Conservation (phyloP, 2,888 invertebrate species). For the Cheilosia impressa region DNA sequence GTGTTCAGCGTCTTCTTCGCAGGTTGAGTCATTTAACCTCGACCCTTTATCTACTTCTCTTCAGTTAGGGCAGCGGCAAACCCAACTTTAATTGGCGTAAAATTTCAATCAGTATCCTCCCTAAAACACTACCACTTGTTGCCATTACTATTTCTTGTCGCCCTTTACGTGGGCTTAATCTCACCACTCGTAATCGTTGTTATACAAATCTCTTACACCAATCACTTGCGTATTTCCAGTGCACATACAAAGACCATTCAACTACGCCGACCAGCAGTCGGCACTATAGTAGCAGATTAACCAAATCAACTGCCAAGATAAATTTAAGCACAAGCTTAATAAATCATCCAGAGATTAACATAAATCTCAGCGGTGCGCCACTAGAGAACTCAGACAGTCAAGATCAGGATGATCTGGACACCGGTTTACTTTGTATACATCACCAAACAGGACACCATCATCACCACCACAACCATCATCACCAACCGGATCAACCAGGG, state of each 20-base stretch:
- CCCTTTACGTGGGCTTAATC: not conserved
- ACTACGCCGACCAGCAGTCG: slow-evolving; percentile 83
- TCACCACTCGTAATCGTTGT: not conserved
- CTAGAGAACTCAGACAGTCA: slow-evolving; percentile 20
- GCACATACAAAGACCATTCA: slow-evolving; percentile 81
- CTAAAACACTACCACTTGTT: too few species aligned
- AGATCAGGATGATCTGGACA: slow-evolving; percentile 32
- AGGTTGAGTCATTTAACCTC: too few species aligned
- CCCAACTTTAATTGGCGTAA: too few species aligned
- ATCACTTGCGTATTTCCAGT: slow-evolving; percentile 72
- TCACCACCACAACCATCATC: not conserved
- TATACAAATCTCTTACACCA: too few species aligned
- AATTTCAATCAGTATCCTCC: too few species aligned
- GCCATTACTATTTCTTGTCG: too few species aligned
- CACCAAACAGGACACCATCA: slow-evolving; percentile 51
- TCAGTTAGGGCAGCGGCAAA: too few species aligned
- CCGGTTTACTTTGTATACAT: slow-evolving; percentile 35
- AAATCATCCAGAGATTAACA: slow-evolving; percentile 76
- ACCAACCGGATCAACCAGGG: slow-evolving; percentile 45
- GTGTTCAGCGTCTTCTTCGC: too few species aligned
- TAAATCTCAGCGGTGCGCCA: slow-evolving; percentile 11
- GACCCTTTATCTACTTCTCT: too few species aligned
- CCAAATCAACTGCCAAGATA: slow-evolving; percentile 83
- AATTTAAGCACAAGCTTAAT: slow-evolving; percentile 82
- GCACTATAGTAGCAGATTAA: slow-evolving; percentile 81